Evolutionary conservation across 2,113 vertebrate genomes (phyloP), one percentile per base, ranked within the genome.

Genomic region (Halcyon malimbica): DNA sequence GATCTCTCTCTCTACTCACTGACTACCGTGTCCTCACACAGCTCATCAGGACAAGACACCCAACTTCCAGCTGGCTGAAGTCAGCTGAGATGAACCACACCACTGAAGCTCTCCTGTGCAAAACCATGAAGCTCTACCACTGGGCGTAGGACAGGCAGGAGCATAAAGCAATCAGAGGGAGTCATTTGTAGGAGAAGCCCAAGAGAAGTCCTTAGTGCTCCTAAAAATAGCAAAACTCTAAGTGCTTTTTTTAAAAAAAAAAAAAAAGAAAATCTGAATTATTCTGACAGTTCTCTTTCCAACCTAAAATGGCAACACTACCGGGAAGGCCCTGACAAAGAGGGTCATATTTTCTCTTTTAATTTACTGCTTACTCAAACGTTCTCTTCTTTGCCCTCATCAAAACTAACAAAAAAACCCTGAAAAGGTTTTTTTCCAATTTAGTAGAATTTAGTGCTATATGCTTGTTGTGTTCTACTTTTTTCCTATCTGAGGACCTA

Each of bases 391-490:
- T 92, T 73, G 24, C 21, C 18, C 53, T 42, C 28, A 28, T 53
- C 77, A 87, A 82, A 92, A 92, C 39, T 51, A 84, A 75, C 51
- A 18, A 2, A 60, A 54, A 77, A 88, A 25, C 2, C n/a, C 75
- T 70, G 59, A 59, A 81, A 83, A 91, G 48, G 74, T 69, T 95
- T 92, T 84, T 78, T 74, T 95, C 93, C 93, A 79, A 77, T 93
- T 89, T 65, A 87, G 68, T 37, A 71, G 20, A 44, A 94, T 78
- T 89, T 89, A 94, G 91, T 96, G 91, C 96, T 87, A 71, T 82
- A 84, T 44, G 65, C 74, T 79, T 65, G 23, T 60, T 65, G 23
- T 60, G 53, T 94, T 92, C 83, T 64, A 21, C 20, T 63, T 76
- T 51, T 44, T 87, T 85, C 90, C 70, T 87, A 13, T 91, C 69